Evolutionary conservation across 1,140 invertebrate species (phyloP).

Genomic region (Pantala flavescens): DNA sequence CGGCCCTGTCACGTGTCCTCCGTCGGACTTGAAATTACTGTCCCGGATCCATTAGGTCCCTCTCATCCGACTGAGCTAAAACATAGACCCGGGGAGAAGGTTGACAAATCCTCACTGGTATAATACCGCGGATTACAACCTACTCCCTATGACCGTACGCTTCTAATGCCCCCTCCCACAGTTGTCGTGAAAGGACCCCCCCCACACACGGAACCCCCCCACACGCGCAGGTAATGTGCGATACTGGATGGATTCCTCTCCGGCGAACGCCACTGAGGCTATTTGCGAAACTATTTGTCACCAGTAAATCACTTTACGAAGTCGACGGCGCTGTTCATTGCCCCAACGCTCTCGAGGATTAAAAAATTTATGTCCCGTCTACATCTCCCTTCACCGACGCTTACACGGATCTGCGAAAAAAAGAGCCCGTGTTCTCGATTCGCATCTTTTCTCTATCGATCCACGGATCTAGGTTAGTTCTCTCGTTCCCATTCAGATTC

Average conservation of each 20-base stretch:
- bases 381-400: neutral
- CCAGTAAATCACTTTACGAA: neutral
- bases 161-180: neutral
- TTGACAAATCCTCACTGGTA: conserved; percentile 4
- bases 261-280: neutral
- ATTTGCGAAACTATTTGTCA: conserved; percentile 10
- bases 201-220: neutral
- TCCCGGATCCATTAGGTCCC: neutral
- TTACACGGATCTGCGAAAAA: neutral
- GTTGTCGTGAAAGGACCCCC: too few relatives aligned
- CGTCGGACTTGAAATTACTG: conserved; percentile 1
- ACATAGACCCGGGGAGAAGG: neutral
- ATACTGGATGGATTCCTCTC: neutral
- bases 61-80: neutral
- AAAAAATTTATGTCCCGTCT: neutral
- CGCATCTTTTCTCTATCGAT: too few relatives aligned
- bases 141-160: neutral
- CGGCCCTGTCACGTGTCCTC: neutral
- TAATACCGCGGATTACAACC: conserved; percentile 5
- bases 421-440: neutral
- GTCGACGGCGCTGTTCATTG: neutral
- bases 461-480: too few relatives aligned
- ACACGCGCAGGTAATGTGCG: too few relatives aligned
- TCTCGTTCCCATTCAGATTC: too few relatives aligned
- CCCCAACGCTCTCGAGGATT: neutral